Evolutionary conservation across 2,113 vertebrate species (phyloP), one percentile per base, ranked within the genome.

Genomic region (Burhinus oedicnemus): DNA sequence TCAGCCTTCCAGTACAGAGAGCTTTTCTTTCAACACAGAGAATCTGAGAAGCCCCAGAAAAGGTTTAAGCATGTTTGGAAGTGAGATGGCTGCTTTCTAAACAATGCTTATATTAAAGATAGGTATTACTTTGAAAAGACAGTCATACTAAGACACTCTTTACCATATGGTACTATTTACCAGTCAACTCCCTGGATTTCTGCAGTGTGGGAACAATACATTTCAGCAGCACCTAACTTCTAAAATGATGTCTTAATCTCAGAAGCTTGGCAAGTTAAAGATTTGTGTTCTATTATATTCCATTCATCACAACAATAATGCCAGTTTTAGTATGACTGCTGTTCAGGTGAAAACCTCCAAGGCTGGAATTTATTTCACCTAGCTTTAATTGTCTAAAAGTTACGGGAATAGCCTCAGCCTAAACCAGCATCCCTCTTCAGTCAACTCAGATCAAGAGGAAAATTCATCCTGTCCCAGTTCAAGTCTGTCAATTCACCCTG

Each of bases 11-110:
- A 81, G 84, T 74, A 54, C 15, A 83, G 49, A 64, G 44, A 44
- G 34, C 58, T 93, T 96, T 64, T n/a, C 71, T 96, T 95, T 92
- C 51, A 95, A 87, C n/a, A 81, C 57, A 85, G 49, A 69, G 62
- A n/a, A 78, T 89, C 65, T 3, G 1, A 94, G 92, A 94, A 79
- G 76, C 58, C 57, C 18, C 76, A 89, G 78, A 83, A 94, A 94
- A 93, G 25, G 18, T 36, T 89, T 89, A 95, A 54, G 6, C 25
- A 57, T 74, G 57, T 83, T 93, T 95, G 45, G 12, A 80, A 90
- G 58, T 36, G 40, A 64, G 36, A 70, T 21, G 38, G 5, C 61
- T 95, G 23, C 21, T 95, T 95, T 97, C 83, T 89, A 89, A 95
- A 74, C 27, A 78, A 78, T 38, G 5, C 14, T 78, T 79, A 21